Evolutionary conservation across 2,888 invertebrate genomes (phyloP).

Genomic region (Melieria omissa): DNA sequence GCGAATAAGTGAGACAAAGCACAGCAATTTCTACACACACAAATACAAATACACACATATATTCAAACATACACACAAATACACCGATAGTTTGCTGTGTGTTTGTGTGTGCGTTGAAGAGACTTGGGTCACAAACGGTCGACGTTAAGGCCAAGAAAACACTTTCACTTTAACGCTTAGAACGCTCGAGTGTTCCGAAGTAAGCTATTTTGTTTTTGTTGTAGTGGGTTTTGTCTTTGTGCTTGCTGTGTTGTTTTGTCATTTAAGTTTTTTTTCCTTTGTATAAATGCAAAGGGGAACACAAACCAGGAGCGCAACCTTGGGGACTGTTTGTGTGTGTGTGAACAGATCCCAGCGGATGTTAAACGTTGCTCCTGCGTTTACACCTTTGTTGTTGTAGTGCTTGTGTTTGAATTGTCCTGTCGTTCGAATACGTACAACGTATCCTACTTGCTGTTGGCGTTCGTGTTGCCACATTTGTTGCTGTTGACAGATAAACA

Average conservation of each 20-base stretch:
- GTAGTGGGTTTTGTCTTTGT: constrained; percentile 25
- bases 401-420: neutral
- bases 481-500: constrained; percentile 37
- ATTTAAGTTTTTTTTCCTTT: neutral
- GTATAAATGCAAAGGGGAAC: neutral
- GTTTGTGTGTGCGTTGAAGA: neutral
- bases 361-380: neutral
- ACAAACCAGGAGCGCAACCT: neutral
- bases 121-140: no score
- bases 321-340: no score
- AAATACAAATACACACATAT: neutral
- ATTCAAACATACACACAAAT: neutral
- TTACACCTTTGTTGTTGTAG: neutral
- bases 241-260: constrained; percentile 5
- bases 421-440: no score
- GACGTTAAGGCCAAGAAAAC: no score
- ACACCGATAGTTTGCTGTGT: neutral
- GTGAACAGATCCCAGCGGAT: constrained; percentile 1
- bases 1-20: no score
- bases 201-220: constrained; percentile 9
- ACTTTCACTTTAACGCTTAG: no score
- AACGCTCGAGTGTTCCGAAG: no score
- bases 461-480: constrained; percentile 12
- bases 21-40: no score
- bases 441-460: constrained; percentile 9